Evolutionary conservation across 2,797 vertebrate species (phyloP).

Genomic region (Ibycter americanus): DNA sequence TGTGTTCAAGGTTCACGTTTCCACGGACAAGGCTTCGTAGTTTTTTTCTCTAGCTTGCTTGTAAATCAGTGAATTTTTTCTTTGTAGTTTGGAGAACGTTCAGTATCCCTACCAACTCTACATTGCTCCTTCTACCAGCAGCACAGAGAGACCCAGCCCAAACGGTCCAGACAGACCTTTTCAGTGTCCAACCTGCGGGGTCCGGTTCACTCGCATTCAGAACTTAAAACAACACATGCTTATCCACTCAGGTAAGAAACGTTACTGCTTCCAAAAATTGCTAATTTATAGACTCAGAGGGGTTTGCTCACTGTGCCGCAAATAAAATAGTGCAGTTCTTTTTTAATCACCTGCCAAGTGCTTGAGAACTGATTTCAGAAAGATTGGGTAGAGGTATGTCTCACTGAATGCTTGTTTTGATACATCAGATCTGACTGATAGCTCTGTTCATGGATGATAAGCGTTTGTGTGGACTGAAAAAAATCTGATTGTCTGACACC

Average conservation of each 20-base stretch:
- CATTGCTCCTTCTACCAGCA: constrained; percentile 92
- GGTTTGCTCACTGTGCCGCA: not conserved
- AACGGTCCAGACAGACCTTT: constrained; percentile 95
- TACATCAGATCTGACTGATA: not conserved
- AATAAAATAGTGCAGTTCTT: not conserved
- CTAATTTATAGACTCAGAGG: not conserved
- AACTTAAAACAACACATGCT: constrained; percentile 99
- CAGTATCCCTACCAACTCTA: constrained; percentile 97
- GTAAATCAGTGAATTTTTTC: constrained; percentile 67
- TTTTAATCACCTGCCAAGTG: not conserved
- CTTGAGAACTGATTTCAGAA: not conserved
- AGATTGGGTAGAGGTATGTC: not conserved
- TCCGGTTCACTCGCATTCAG: constrained; percentile 96
- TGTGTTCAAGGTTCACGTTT: not conserved
- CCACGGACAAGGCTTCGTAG: not conserved
- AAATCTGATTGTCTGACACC: not conserved
- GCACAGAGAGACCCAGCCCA: constrained; percentile 87
- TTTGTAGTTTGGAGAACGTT: constrained; percentile 91
- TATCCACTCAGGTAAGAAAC: constrained; percentile 95
- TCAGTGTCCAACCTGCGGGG: constrained; percentile 95
- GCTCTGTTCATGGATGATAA: not conserved
- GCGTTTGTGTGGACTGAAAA: constrained; percentile 8
- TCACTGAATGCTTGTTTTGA: not conserved
- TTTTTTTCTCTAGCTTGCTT: not conserved
- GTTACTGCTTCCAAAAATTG: not conserved